Evolutionary conservation across 2,888 invertebrate species (phyloP), one percentile per base, ranked within the genome.

Genomic region (Dryobotodes eremita): DNA sequence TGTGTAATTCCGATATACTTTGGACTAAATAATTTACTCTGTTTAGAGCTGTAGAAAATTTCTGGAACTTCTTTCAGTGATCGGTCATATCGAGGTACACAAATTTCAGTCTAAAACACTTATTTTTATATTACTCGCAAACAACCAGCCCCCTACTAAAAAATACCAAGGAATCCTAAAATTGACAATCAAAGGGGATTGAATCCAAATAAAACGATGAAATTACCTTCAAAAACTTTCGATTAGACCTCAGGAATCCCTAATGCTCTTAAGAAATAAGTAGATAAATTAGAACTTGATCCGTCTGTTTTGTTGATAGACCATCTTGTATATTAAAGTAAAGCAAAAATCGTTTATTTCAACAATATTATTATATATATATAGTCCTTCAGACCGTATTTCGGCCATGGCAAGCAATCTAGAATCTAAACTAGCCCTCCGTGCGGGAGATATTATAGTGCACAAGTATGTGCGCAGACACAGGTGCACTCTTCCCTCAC

Each of bases 1-100:
- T 36, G 10, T 36, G 42, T 48, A 36, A 26, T 48, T 46, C 46
- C 7, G 46, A 10, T 10, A 46, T 1, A 46, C 46, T 10, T 46
- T 36, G 55, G 20, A 20, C 8, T 83, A 62, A 80, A 80, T 83
- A 62, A 76, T 83, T 83, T 55, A 48, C 11, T 23, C 8, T n/a
- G 13, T 36, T 62, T 26, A 64, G n/a, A 20, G 17, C 20, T 64
- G 36, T 46, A 10, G 13, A n/a, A 42, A 42, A 42, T 4, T 42
- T 42, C 8, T 42, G 23, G 6, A 65, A 7, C 8, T 48, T 53
- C 7, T 50, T 53, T 15, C 10, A 17, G 6, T 3, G 2, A 36
- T 6, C 6, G 6, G 20, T 23, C 50, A 7, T 7, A 20, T 20
- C 0, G 53, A 8, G 7, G 20, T 53, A 8, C 31, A 36, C 31